Percentiles rank a stretch among this genome's conserved stretches.
Evolutionary conservation across 23 tunicate species (phyloP).

Genomic region (Phallusia fumigata): DNA sequence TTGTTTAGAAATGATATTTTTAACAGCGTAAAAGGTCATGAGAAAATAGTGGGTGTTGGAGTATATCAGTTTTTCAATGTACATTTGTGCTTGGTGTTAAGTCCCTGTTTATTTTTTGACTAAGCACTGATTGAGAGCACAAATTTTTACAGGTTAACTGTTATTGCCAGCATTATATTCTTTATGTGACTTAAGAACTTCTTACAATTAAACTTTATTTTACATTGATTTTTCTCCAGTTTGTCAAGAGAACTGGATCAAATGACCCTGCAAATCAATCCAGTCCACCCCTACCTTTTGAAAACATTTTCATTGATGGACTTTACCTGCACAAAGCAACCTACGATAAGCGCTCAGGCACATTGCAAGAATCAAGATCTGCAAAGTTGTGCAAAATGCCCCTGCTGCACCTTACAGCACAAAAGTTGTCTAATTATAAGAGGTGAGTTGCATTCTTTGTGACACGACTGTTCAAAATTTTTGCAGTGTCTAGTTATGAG

Average conservation of each 20-base stretch:
- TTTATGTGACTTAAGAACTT: not conserved
- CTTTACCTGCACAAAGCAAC: constrained; percentile 49
- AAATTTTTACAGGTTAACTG: too few species aligned
- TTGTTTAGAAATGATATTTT: too few species aligned
- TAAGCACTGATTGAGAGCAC: too few species aligned
- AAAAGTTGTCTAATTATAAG: constrained; percentile 20
- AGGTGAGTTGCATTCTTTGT: constrained; percentile 6
- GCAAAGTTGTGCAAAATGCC: constrained; percentile 27
- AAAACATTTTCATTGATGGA: constrained; percentile 35
- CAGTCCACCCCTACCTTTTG: constrained; percentile 21
- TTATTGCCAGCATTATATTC: not conserved
- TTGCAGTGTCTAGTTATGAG: too few species aligned
- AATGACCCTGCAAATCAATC: not conserved
- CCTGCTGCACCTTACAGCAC: constrained; percentile 25
- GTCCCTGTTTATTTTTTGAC: too few species aligned
- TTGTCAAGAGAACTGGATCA: not conserved
- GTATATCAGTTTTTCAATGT: too few species aligned
- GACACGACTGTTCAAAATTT: too few species aligned
- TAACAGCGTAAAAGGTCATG: too few species aligned
- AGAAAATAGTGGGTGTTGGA: too few species aligned
- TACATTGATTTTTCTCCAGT: constrained; percentile 7
- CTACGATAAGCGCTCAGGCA: constrained; percentile 24
- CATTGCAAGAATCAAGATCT: constrained; percentile 25
- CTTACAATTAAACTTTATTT: not conserved
- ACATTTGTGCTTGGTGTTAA: too few species aligned